Percentiles rank a stretch among this genome's conserved stretches.
phyloP scores from a whole-genome alignment of 2,888 invertebrate genomes.

The Xestia xanthographa region DNA sequence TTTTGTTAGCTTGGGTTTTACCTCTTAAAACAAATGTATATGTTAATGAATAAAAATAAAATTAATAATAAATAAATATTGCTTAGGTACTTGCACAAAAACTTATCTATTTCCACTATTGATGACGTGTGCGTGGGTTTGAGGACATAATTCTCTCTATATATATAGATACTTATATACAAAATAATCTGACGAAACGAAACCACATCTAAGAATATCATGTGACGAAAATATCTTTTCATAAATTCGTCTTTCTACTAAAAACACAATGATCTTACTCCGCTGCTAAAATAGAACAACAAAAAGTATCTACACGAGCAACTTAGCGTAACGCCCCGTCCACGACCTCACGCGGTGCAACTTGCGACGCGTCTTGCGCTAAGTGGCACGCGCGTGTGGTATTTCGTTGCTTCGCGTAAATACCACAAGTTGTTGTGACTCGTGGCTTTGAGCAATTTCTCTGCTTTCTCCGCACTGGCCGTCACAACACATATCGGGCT shows the following conservation, averaged over 20 bases:
- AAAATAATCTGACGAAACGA: background rate
- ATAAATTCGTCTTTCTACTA: background rate
- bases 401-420: background rate
- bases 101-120: background rate
- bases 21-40: too few species aligned
- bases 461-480: background rate
- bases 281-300: background rate
- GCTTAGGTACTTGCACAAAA: background rate
- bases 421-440: background rate
- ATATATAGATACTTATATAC: accelerated
- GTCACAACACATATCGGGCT: background rate
- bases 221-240: background rate
- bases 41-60: too few species aligned
- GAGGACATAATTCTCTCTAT: background rate
- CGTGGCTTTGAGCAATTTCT: background rate
- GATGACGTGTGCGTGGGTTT: background rate
- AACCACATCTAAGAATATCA: too few species aligned
- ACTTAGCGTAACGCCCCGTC: background rate
- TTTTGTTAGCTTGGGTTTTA: too few species aligned
- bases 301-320: background rate
- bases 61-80: too few species aligned
- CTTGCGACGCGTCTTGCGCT: background rate
- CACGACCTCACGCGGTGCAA: background rate
- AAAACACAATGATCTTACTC: background rate
- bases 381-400: background rate